Evolutionary conservation across 1,140 invertebrate species (phyloP).

Genomic region (Glossosoma conforme): DNA sequence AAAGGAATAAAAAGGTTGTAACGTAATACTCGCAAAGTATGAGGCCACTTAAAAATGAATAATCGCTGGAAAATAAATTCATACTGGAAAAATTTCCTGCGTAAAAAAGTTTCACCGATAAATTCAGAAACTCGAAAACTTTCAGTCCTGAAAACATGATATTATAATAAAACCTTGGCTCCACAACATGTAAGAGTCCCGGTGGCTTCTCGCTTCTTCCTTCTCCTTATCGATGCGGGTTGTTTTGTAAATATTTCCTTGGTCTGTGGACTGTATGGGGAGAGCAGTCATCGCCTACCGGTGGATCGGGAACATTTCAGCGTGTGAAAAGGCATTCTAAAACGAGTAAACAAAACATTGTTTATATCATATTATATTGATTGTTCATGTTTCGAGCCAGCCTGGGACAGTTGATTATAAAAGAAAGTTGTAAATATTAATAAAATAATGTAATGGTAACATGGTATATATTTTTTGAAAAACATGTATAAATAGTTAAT

Average conservation of each 20-base stretch:
- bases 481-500: no score
- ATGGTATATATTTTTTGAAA: no score
- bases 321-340: no score
- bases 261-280: not conserved
- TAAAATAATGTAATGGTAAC: no score
- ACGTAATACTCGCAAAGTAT: not conserved
- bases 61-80: not conserved
- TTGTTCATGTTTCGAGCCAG: no score
- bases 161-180: slow-evolving; percentile 30
- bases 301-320: no score
- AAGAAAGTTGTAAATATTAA: no score
- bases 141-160: slow-evolving; percentile 26
- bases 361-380: no score
- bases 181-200: slow-evolving; percentile 6
- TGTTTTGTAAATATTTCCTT: slow-evolving; percentile 24
- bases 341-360: no score
- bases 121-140: slow-evolving; percentile 25
- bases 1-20: no score
- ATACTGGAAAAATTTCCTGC: not conserved
- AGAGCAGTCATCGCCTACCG: no score
- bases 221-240: slow-evolving; percentile 8
- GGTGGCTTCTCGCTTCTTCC: slow-evolving; percentile 2
- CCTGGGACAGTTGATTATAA: no score
- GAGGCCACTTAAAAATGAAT: not conserved
- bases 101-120: slow-evolving; percentile 4